Evolutionary conservation across 2,113 vertebrate genomes (phyloP).

Genomic region (Elaphurus davidianus): DNA sequence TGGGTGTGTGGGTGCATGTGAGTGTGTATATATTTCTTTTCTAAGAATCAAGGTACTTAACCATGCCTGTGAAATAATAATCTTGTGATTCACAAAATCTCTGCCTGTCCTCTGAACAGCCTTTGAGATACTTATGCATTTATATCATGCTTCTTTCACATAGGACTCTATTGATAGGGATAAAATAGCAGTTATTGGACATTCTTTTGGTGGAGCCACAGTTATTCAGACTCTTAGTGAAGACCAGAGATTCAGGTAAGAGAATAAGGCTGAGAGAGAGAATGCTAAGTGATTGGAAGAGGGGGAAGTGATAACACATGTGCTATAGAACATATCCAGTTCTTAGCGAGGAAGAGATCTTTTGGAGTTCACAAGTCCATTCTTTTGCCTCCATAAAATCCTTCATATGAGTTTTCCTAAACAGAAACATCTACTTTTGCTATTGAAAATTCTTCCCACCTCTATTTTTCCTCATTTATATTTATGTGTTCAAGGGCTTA

Average conservation of each 20-base stretch:
- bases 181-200: constrained; percentile 89
- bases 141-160: neutral
- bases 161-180: constrained; percentile 91
- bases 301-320: neutral
- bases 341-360: neutral
- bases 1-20: too few relatives aligned
- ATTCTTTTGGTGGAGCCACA: constrained; percentile 97
- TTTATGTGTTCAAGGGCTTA: neutral
- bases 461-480: neutral
- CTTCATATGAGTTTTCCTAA: neutral
- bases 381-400: neutral
- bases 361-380: neutral
- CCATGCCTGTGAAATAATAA: neutral
- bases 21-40: neutral
- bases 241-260: constrained; percentile 93
- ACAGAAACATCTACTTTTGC: neutral
- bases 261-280: constrained; percentile 39
- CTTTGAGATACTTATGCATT: neutral
- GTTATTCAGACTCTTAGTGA: constrained; percentile 91
- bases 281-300: neutral
- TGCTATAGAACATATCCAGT: neutral
- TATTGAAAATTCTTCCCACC: neutral
- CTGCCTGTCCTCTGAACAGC: constrained; percentile 21
- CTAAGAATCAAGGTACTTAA: neutral
- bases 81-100: neutral